Evolutionary conservation across 2,113 vertebrate genomes (phyloP), one percentile per base, ranked within the genome.

Genomic region (Benitochromis conjunctus): DNA sequence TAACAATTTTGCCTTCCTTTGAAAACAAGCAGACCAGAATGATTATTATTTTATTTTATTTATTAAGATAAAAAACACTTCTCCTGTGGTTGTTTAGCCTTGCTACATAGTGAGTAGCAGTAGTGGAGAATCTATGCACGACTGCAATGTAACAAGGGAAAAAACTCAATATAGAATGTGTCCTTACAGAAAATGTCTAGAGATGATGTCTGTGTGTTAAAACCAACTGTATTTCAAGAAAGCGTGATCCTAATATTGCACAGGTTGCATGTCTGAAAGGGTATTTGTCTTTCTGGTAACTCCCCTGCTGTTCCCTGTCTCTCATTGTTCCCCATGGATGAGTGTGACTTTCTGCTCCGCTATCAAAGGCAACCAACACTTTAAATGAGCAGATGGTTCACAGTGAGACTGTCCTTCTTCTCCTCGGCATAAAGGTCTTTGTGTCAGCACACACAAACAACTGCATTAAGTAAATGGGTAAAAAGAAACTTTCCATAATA

Each of bases 361-460:
- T 85, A 58, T 78, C 43, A 84, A 89, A 90, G 84, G 79, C 84
- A 79, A 87, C 58, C 21, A 16, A 57, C 74, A 82, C 79, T 82
- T 77, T 77, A 36, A 84, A 80, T 36, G 81, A 92, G 83, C 92
- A 90, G 88, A 91, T 93, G 90, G 88, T 56, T 89, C 87, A 84
- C 86, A 86, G 83, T 88, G 64, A 84, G 86, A 78, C 38, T 84
- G 79, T 58, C 41, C 55, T 92, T 74, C 85, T 80, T 82, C 66
- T 62, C 71, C 55, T 85, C 66, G 21, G 56, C 48, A 80, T 80
- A 91, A 89, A 89, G 83, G 81, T 88, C 81, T 64, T 16, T 31
- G 81, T 69, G 80, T 86, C 79, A 82, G 38, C 71, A 71, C 46
- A 54, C 18, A 80, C 58, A 74, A 55, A 78, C 48, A 74, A n/a